Evolutionary conservation across 2,888 invertebrate genomes (phyloP).

Genomic region (Uropetala carovei): DNA sequence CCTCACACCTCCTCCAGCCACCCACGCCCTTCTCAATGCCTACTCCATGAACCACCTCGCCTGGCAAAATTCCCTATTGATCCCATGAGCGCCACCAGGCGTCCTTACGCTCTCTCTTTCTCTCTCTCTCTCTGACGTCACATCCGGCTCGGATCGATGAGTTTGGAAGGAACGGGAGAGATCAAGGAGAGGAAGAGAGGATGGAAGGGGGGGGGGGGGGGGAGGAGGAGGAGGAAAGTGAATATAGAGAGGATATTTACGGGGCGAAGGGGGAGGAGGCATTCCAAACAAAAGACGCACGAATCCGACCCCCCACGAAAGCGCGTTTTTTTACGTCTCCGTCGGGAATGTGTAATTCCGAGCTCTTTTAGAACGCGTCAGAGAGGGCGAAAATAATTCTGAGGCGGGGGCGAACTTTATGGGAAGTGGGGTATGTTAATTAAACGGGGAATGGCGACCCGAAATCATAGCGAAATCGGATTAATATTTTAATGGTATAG

Average conservation of each 20-base stretch:
- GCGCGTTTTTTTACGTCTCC: background rate
- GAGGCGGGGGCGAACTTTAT: too few species aligned
- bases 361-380: too few species aligned
- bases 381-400: too few species aligned
- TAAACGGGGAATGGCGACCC: too few species aligned
- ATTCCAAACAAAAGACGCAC: slow-evolving; percentile 67
- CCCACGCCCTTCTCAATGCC: too few species aligned
- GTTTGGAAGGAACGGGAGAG: slow-evolving; percentile 66
- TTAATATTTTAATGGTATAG: too few species aligned
- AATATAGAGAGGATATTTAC: slow-evolving; percentile 65
- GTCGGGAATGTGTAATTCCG: too few species aligned
- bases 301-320: slow-evolving; percentile 68
- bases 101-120: background rate
- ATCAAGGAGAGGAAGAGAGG: slow-evolving; percentile 10
- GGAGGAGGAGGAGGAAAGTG: background rate
- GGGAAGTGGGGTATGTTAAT: too few species aligned
- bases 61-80: slow-evolving; percentile 32
- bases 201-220: too few species aligned
- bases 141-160: slow-evolving; percentile 67
- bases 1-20: background rate
- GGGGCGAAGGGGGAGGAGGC: slow-evolving; percentile 67
- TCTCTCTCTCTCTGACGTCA: slow-evolving; percentile 22
- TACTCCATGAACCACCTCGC: background rate
- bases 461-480: too few species aligned
- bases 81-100: slow-evolving; percentile 3